Base-by-base conservation (phyloP, 2,888 invertebrate species). In the Cantharis rufa region DNA sequence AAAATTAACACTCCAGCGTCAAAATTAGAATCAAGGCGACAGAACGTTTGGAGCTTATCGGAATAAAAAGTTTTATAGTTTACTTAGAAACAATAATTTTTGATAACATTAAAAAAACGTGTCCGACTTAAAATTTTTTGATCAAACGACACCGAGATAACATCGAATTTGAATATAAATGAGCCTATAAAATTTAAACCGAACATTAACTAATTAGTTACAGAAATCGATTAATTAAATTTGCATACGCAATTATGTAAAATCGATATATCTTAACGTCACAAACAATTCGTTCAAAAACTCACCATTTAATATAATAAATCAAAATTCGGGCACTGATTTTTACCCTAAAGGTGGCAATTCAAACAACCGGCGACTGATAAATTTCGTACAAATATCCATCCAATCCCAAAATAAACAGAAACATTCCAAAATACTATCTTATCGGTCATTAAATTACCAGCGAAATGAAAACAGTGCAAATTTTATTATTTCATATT, bases 381-480 rank as follows among this genome's bases (percentile, higher is more conserved):
- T 76, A 70, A 72, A 69, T 73, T 71, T 71, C 21, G 27, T 69
- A 70, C 62, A 72, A 70, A 76, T 63, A 76, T 48, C 48, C n/a
- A 16, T 32, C 21, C 62, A 68, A 75, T 70, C 75, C 62, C 66
- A 63, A 71, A 75, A 64, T 64, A 75, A 75, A 75, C 66, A 74
- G 61, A 66, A 74, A 71, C 70, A 64, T 75, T 61, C 75, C 75
- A 69, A 76, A 72, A 71, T 48, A 62, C 63, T 74, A 77, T 77
- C 77, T 77, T 77, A 77, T 77, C 77, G 70, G 77, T 77, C 77
- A 71, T 69, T 71, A 68, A 73, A 73, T 76, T 66, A 28, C 28
- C 16, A 66, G 62, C 18, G n/a, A 69, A 72, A 61, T 73, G 61
- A 68, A 73, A 74, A 74, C 62, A 48, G 15, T 70, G 66, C 68